Conservation (phyloP, 1,140 invertebrate genomes). For the Drosophila biarmipes region DNA sequence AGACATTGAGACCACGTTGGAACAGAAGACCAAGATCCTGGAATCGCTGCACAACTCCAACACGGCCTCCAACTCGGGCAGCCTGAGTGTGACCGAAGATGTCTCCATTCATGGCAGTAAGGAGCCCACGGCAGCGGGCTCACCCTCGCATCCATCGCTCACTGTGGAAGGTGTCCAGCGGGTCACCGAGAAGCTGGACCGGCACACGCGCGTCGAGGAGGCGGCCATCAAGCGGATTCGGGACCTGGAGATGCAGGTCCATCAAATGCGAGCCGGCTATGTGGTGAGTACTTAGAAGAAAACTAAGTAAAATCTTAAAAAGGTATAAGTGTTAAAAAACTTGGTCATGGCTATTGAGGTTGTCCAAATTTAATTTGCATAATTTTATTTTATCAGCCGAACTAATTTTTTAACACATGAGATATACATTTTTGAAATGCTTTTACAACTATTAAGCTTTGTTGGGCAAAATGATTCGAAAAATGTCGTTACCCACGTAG, state of each 20-base stretch:
- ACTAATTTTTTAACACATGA: too few relatives aligned
- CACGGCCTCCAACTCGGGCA: slow-evolving; percentile 85
- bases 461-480: not conserved
- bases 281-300: slow-evolving; percentile 86
- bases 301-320: not conserved
- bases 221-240: slow-evolving; percentile 89
- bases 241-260: slow-evolving; percentile 90
- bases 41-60: slow-evolving; percentile 88
- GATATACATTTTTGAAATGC: too few relatives aligned
- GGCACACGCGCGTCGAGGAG: slow-evolving; percentile 89
- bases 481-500: not conserved
- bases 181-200: slow-evolving; percentile 88
- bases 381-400: too few relatives aligned
- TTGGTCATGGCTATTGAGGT: too few relatives aligned
- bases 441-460: too few relatives aligned
- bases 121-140: slow-evolving; percentile 42
- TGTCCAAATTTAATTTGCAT: too few relatives aligned
- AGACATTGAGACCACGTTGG: slow-evolving; percentile 87
- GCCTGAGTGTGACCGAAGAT: slow-evolving; percentile 91
- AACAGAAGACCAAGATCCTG: slow-evolving; percentile 88
- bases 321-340: not conserved
- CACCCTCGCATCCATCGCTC: slow-evolving; percentile 75
- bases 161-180: slow-evolving; percentile 86
- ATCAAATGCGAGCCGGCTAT: slow-evolving; percentile 85
- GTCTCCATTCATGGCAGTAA: slow-evolving; percentile 87